Evolutionary conservation across 2,888 invertebrate genomes (phyloP), one percentile per base, ranked within the genome.

Genomic region (Nipponacmea schrenckii): DNA sequence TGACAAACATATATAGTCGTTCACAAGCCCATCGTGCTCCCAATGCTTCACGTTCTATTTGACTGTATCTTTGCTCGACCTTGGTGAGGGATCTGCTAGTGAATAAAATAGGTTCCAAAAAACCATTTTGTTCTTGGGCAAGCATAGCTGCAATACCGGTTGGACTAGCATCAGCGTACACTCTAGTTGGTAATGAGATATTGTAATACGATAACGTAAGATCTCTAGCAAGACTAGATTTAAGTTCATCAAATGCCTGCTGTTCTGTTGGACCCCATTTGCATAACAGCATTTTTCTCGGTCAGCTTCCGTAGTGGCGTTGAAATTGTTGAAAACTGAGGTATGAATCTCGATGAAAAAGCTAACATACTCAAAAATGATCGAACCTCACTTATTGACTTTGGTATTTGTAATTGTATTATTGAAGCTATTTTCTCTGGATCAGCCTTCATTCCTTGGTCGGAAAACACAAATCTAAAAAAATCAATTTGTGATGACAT

Each of bases 1-100:
- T 77, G 5, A 85, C 65, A 64, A 79, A 84, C 24, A 82, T 26
- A 50, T 81, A 77, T 71, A 82, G 85, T 63, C 81, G 80, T 72
- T 84, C 82, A 62, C 78, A 77, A 5, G 77, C 74, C 82, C 80
- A 84, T 0, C 81, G 77, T 7, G 83, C 77, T 8, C 80, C 81
- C 27, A 83, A 72, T 64, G 77, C 72, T 70, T 83, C 82, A 8
- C 80, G 66, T 62, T 81, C 82, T 17, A 80, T 83, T 70, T 83
- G 82, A 2, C 78, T 76, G 71, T 81, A 83, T 7, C 80, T 67
- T 4, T 73, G 44, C 68, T 83, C 83, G 4, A 74, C 74, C 46
- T 75, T 75, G 4, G 79, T 78, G 2, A 80, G 72, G 7, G 77
- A 69, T 26, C 78, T 62, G 65, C 81, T 81, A 15, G 76, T 79